Conservation (phyloP, 2,113 vertebrate species). For the Zingel zingel region DNA sequence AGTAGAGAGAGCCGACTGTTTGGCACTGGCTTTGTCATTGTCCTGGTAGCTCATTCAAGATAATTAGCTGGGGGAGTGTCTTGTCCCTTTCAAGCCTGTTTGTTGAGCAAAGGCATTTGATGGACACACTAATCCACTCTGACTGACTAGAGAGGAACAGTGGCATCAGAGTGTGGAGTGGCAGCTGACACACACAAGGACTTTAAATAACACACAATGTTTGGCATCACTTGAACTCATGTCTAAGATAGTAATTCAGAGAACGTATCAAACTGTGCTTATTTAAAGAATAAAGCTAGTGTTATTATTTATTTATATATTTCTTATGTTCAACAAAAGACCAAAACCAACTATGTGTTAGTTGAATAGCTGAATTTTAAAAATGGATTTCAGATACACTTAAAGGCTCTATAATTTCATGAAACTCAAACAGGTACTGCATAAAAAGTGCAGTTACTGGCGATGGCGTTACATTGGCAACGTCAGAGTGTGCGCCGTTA, state of each 20-base stretch:
- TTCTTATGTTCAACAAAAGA: background rate
- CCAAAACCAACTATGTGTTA: background rate
- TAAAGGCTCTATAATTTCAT: background rate
- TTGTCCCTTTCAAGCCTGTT: slow-evolving; percentile 58
- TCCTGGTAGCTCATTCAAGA: slow-evolving; percentile 55
- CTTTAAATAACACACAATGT: slow-evolving; percentile 18
- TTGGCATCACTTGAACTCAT: slow-evolving; percentile 21
- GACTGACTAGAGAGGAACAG: slow-evolving; percentile 21
- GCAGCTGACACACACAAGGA: slow-evolving; percentile 59
- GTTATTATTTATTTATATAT: background rate
- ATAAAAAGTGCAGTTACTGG: too few relatives aligned
- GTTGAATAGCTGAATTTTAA: background rate
- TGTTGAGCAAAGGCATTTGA: slow-evolving; percentile 72
- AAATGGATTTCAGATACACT: background rate
- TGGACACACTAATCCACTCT: slow-evolving; percentile 53
- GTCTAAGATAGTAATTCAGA: background rate
- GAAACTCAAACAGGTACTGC: background rate
- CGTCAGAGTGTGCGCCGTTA: too few relatives aligned
- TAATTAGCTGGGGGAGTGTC: slow-evolving; percentile 63
- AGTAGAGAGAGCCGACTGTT: slow-evolving; percentile 27
- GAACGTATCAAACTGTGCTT: background rate
- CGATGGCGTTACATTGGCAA: too few relatives aligned
- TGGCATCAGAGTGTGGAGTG: slow-evolving; percentile 55
- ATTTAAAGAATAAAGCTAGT: slow-evolving; percentile 7
- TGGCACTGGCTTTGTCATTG: slow-evolving; percentile 46